Evolutionary conservation across 2,888 invertebrate species (phyloP).

Genomic region (Trissoscelio sp.): DNA sequence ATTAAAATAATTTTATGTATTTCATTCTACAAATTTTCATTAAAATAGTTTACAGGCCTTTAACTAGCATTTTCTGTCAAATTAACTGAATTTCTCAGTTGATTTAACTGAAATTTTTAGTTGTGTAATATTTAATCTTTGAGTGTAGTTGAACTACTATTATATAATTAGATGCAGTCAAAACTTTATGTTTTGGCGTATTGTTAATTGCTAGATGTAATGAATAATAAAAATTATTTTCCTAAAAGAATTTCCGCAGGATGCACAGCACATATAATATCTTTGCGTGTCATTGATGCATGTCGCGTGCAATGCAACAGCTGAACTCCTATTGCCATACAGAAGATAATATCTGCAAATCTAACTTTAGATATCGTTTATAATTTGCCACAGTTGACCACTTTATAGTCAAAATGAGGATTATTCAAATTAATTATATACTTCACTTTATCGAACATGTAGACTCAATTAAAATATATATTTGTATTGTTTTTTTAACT

Average conservation of each 20-base stretch:
- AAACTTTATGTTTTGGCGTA: too few relatives aligned
- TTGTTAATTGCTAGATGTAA: not conserved
- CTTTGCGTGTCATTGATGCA: constrained; percentile 40
- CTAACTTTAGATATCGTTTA: constrained; percentile 4
- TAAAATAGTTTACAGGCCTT: too few relatives aligned
- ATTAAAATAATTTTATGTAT: too few relatives aligned
- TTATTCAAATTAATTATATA: constrained; percentile 15
- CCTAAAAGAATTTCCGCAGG: not conserved
- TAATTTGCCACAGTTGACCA: constrained; percentile 17
- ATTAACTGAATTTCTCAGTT: too few relatives aligned
- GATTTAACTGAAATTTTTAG: too few relatives aligned
- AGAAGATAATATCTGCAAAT: constrained; percentile 28
- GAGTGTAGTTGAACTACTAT: too few relatives aligned
- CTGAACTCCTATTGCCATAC: constrained; percentile 21
- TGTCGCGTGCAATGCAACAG: constrained; percentile 27
- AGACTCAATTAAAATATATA: too few relatives aligned
- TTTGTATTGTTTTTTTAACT: too few relatives aligned
- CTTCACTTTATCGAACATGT: not conserved
- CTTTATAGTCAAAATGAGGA: not conserved
- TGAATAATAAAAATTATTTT: not conserved
- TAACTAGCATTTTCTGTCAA: too few relatives aligned
- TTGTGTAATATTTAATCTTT: too few relatives aligned
- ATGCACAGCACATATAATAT: constrained; percentile 9
- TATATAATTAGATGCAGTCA: too few relatives aligned
- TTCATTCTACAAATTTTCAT: too few relatives aligned